A percentile compares a stretch with the other conserved stretches of the same genome.
Conservation (phyloP, 2,113 vertebrate species). For the Petaurus breviceps region DNA sequence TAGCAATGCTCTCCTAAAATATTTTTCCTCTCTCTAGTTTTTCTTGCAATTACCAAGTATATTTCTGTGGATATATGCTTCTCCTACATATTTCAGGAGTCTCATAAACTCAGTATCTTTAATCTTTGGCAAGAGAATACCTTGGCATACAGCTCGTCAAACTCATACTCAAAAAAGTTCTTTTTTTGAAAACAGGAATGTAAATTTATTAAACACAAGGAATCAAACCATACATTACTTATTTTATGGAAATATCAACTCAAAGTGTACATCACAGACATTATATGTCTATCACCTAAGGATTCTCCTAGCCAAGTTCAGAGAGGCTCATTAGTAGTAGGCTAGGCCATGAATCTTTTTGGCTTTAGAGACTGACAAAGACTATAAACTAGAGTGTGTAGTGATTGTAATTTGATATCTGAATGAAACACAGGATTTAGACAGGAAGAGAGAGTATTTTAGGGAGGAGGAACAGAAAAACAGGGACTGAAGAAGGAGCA, state of each 20-base stretch:
- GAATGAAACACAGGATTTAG: not conserved
- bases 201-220: not conserved
- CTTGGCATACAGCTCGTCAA: not conserved
- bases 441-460: not conserved
- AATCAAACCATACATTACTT: not conserved
- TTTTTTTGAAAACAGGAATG: not conserved
- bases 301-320: not conserved
- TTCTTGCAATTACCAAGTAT: not conserved
- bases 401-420: not conserved
- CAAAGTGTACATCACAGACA: not conserved
- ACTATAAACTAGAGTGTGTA: not conserved
- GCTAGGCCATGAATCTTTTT: not conserved
- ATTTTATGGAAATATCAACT: not conserved
- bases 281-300: not conserved
- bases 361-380: not conserved
- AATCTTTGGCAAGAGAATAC: not conserved
- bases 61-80: not conserved
- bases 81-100: not conserved
- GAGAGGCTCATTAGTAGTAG: not conserved
- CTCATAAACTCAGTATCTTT: not conserved
- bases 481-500: not conserved
- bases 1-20: not conserved
- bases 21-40: not conserved
- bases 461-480: not conserved
- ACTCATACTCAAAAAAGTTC: not conserved